Evolutionary conservation across 2,113 vertebrate genomes (phyloP), one percentile per base, ranked within the genome.

Genomic region (Psittacara wagleri): DNA sequence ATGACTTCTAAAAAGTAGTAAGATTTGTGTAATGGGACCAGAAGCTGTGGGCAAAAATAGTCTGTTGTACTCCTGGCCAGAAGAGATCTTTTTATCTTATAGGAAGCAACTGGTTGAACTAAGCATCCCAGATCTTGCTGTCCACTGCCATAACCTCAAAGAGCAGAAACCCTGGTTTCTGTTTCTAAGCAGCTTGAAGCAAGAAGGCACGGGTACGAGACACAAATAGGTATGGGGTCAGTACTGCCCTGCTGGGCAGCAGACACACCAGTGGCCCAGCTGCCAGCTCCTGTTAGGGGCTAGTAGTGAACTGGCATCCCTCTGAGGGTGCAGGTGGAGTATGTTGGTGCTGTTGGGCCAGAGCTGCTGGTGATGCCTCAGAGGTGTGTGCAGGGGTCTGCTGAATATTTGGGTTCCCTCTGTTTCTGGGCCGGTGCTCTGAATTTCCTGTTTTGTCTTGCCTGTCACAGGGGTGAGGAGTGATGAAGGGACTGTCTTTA

Each of bases 181-280:
- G 3, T 48, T 83, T 61, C n/a, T 9, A 43, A 48, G 73, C 48
- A 27, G 33, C 54, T 83, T 83, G 1, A 52, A 70, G 35, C 18
- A 39, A 52, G 66, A 46, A 23, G 39, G 39, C 12, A 33, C 11
- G 11, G 28, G 51, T 28, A 55, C 44, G 35, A 79, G 55, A 39
- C 15, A 3, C 7, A 1, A 13, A 46, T 19, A 67, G 66, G 73
- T 35, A 12, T 0, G 2, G 57, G 27, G 43, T 29, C 5, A 2
- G 17, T 37, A 29, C 25, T 59, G 46, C 59, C 39, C 20, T 51
- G 13, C 20, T 51, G 33, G 54, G 43, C 54, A 68, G 9, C 28
- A 63, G 61, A 29, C 13, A 29, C 25, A 29, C 11, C 12, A 0
- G 1, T 11, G 31, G 43, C 43, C 48, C 24, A 17, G 62, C 48